These are phyloP conservation scores for Chelonia mydas DNA, from an alignment of 2,797 vertebrate genomes.

Conservation along the genomic window DNA sequence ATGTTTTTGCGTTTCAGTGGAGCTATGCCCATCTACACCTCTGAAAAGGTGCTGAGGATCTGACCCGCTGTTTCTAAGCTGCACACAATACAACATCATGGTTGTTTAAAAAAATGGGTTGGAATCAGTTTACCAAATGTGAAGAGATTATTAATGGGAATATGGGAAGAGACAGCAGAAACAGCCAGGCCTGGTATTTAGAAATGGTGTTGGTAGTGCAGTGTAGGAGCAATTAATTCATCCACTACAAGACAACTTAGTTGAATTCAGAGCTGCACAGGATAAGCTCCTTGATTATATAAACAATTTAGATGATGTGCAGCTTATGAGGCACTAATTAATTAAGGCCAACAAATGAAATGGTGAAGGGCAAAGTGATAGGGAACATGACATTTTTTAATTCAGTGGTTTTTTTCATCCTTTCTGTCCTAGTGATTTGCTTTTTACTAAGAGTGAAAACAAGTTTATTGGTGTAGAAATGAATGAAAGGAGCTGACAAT, in stretches of 20 bases:
- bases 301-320: background rate
- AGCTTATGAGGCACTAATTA: background rate
- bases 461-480: background rate
- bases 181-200: background rate
- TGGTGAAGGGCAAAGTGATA: background rate
- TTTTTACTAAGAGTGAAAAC: background rate
- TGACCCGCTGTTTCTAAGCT: background rate
- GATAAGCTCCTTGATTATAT: background rate
- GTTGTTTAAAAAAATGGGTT: background rate
- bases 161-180: background rate
- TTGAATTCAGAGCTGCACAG: background rate
- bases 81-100: background rate
- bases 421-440: fast-evolving
- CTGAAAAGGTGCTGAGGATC: background rate
- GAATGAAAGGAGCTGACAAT: fast-evolving
- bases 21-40: background rate
- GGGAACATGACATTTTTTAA: background rate
- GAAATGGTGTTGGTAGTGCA: background rate
- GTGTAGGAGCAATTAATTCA: background rate
- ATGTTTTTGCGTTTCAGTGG: background rate
- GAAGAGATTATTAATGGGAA: background rate
- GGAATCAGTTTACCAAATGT: background rate
- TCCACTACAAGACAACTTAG: background rate
- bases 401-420: background rate
- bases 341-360: background rate